Percentiles rank a stretch among this genome's conserved stretches.
Evolutionary conservation across 2,797 vertebrate genomes (phyloP).

Genomic region (Chrosomus eos): DNA sequence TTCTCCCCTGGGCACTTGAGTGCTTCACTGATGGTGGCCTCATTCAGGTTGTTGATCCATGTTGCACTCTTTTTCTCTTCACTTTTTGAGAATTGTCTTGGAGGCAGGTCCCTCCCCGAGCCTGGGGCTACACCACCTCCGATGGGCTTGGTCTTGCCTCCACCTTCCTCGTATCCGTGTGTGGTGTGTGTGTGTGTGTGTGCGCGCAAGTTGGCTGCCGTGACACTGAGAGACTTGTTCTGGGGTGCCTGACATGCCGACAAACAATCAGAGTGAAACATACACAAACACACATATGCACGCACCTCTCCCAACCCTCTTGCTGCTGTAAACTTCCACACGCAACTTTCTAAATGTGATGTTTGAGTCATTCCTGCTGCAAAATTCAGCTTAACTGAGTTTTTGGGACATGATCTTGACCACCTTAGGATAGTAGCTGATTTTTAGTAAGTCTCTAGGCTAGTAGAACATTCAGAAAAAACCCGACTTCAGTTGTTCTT

Average conservation of each 20-base stretch:
- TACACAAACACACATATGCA: conserved; percentile 49
- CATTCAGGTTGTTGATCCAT: conserved; percentile 31
- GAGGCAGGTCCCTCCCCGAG: conserved; percentile 50
- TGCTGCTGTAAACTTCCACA: conserved; percentile 12
- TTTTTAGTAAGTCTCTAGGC: neutral
- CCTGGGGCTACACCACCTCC: conserved; percentile 71
- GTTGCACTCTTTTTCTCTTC: conserved; percentile 16
- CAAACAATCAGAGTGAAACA: conserved; percentile 41
- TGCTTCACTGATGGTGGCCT: conserved; percentile 25
- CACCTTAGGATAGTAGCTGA: neutral
- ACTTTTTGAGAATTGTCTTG: neutral
- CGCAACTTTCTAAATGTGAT: neutral
- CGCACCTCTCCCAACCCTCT: conserved; percentile 23
- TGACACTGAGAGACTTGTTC: conserved; percentile 71
- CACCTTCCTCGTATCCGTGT: conserved; percentile 37
- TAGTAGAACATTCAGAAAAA: neutral
- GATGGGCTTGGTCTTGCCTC: conserved; percentile 76
- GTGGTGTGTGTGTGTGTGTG: conserved; percentile 63
- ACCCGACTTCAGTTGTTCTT: neutral
- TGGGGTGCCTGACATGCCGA: conserved; percentile 65
- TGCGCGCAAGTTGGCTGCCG: conserved; percentile 59
- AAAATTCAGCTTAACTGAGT: neutral
- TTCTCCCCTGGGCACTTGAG: conserved; percentile 31
- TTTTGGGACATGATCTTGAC: neutral
- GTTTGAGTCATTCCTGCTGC: neutral